Evolutionary conservation across 1,140 invertebrate species (phyloP), one percentile per base, ranked within the genome.

Genomic region (Dendroctonus ponderosae): DNA sequence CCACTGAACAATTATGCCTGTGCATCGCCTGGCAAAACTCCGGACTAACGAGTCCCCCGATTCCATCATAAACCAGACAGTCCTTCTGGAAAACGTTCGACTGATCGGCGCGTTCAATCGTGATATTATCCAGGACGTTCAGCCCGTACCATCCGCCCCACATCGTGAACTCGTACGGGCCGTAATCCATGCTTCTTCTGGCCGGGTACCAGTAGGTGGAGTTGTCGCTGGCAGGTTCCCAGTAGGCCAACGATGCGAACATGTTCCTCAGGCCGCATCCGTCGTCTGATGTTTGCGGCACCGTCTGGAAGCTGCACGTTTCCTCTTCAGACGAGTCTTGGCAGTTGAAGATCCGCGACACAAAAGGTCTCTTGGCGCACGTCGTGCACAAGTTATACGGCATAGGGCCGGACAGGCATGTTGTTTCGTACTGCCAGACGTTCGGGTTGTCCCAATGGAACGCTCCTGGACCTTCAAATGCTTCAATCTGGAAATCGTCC

Each of bases 191-290:
- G n/a, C 40, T 40, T 49, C 62, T 44, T 57, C 26, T 56, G 38
- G 62, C 62, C 1, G 52, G 51, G 41, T 56, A 56, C 62, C 62
- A 64, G 49, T 37, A 56, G 5, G 62, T 64, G 39, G 14, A 11
- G 11, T 43, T 15, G 40, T 5, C n/a, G 12, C n/a, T 43, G 38
- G 12, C 43, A 57, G 41, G 41, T 57, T 26, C 7, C 37, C 52
- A 39, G 37, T 39, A 54, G n/a, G 40, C n/a, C 12, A 43, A 57
- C 14, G 26, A 5, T 14, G 41, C 54, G 12, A 14, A 57, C 41
- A 57, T 42, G 7, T 38, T 57, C 9, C 12, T 15, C 43, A 57
- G 43, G 26, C 43, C 38, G 12, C 54, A 57, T 42, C n/a, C 14
- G 7, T 0, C 6, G 15, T 42, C 54, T 42, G 40, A 41, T n/a